Conservation (phyloP, 53 echinoderm and acorn worm genomes). For the Zoroaster sp. region DNA sequence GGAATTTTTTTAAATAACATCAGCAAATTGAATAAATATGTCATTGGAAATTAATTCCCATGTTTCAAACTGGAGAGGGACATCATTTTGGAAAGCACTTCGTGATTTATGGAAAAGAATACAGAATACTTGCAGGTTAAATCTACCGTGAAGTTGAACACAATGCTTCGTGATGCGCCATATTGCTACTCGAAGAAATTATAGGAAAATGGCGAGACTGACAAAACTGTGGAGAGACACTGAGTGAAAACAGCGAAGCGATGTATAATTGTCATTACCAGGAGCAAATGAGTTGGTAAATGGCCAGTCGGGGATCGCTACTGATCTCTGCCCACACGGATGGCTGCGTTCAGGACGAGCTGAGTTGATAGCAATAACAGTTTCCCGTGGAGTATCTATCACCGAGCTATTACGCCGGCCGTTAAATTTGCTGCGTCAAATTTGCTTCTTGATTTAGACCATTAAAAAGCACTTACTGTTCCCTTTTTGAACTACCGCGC, state of each 20-base stretch:
- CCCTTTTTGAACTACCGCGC: not conserved
- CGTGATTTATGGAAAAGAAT: not conserved
- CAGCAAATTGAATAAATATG: slow-evolving; percentile 3
- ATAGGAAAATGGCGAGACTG: not conserved
- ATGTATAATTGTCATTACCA: slow-evolving; percentile 40
- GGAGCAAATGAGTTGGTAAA: slow-evolving; percentile 47
- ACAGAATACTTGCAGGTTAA: not conserved
- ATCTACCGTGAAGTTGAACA: slow-evolving; percentile 23
- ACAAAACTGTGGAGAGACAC: not conserved
- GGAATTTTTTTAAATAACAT: not conserved
- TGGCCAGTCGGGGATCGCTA: not conserved
- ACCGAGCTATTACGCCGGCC: not conserved
- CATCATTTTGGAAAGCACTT: not conserved
- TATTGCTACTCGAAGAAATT: not conserved
- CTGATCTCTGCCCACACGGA: not conserved
- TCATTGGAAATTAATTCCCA: slow-evolving; percentile 27
- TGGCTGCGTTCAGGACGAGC: not conserved
- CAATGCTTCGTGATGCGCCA: not conserved
- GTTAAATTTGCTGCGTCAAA: slow-evolving; percentile 39
- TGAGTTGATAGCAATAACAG: not conserved
- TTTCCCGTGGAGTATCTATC: slow-evolving; percentile 11
- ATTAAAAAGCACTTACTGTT: slow-evolving; percentile 42
- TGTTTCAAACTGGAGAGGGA: not conserved
- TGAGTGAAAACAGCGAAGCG: not conserved
- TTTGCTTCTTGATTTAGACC: slow-evolving; percentile 49